Evolutionary conservation across 2,797 vertebrate genomes (phyloP).

Genomic region (Loris lydekkerianus): DNA sequence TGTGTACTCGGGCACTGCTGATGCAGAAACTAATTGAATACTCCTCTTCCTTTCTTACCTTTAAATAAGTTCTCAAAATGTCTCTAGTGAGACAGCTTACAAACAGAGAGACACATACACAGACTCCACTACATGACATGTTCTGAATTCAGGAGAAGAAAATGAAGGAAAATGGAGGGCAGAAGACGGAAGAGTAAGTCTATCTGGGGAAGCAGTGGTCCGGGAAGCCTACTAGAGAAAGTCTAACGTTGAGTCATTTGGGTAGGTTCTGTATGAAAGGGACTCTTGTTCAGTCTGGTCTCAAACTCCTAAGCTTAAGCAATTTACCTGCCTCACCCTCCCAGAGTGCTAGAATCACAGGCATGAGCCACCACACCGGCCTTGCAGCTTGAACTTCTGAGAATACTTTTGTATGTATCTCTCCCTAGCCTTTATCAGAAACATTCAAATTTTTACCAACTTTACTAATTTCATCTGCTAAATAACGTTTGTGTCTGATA

Average conservation of each 20-base stretch:
- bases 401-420: neutral
- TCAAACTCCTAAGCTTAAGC: too few relatives aligned
- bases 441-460: neutral
- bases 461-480: neutral
- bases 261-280: neutral
- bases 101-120: neutral
- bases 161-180: neutral
- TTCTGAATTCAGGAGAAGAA: neutral
- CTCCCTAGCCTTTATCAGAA: neutral
- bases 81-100: neutral
- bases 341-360: too few relatives aligned
- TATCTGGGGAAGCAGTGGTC: neutral
- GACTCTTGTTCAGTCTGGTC: too few relatives aligned
- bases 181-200: neutral
- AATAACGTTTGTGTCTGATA: neutral
- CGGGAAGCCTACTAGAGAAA: neutral
- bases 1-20: neutral
- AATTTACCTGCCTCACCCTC: too few relatives aligned
- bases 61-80: conserved; percentile 5
- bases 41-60: neutral
- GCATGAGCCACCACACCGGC: too few relatives aligned
- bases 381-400: neutral
- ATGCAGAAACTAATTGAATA: neutral
- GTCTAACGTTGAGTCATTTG: neutral
- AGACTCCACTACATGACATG: neutral